Percentiles rank a stretch among this genome's conserved stretches.
Evolutionary conservation across 2,888 invertebrate genomes (phyloP).

Genomic region (Cheilosia vernalis): DNA sequence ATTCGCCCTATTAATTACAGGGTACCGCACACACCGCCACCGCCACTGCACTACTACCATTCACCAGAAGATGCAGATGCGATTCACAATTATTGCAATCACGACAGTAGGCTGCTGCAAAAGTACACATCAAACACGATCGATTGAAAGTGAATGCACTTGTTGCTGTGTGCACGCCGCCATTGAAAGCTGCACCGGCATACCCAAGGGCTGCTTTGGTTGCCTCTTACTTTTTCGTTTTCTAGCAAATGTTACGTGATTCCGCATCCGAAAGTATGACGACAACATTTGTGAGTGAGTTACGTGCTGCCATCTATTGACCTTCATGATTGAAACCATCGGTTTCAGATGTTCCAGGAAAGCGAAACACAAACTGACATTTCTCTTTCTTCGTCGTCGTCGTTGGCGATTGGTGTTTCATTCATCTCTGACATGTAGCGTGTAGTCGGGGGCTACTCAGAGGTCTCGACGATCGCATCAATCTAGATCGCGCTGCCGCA

Average conservation of each 20-base stretch:
- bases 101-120: not conserved
- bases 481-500: conserved; percentile 47
- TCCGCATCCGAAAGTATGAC: conserved; percentile 50
- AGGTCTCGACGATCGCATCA: conserved; percentile 25
- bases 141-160: conserved; percentile 71
- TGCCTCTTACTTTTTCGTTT: conserved; percentile 48
- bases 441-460: not conserved
- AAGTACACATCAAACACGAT: conserved; percentile 40
- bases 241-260: conserved; percentile 57
- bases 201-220: conserved; percentile 55
- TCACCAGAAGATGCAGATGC: conserved; percentile 41
- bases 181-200: not conserved
- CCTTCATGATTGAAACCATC: conserved; percentile 65
- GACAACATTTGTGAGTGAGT: conserved; percentile 53
- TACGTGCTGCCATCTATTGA: conserved; percentile 60
- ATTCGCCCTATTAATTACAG: conserved; percentile 70
- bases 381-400: conserved; percentile 61
- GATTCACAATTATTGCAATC: conserved; percentile 24
- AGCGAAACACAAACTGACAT: conserved; percentile 65
- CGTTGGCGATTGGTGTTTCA: not conserved
- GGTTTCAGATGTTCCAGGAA: conserved; percentile 58
- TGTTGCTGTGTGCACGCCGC: conserved; percentile 30
- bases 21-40: conserved; percentile 14
- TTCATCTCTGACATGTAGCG: conserved; percentile 37
- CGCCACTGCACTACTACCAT: conserved; percentile 24